phyloP scores from a whole-genome alignment of 2,797 vertebrate species.

The Coregonus suidteri region DNA sequence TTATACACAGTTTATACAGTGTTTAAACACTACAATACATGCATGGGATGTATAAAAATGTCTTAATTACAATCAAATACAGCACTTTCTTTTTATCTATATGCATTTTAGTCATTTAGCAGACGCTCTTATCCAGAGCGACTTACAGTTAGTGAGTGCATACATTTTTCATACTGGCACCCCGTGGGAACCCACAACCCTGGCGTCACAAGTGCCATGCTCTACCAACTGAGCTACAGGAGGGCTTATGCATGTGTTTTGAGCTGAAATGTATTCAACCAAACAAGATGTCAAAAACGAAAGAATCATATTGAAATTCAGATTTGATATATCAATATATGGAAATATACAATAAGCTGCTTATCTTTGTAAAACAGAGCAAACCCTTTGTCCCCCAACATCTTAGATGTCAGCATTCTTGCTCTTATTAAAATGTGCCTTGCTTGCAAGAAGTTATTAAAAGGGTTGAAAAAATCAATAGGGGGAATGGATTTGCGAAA shows the following conservation, averaged over 20 bases:
- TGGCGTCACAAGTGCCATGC: too few species aligned
- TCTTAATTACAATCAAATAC: background rate
- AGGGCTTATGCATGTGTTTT: too few species aligned
- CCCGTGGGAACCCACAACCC: too few species aligned
- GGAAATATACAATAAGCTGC: constrained; percentile 46
- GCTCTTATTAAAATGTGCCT: constrained; percentile 70
- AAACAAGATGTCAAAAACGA: background rate
- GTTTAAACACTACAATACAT: background rate
- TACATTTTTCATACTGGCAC: too few species aligned
- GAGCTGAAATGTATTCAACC: too few species aligned
- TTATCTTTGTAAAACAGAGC: constrained; percentile 52
- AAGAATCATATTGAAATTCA: constrained; percentile 6
- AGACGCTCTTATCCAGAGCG: too few species aligned
- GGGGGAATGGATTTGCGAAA: constrained; percentile 77
- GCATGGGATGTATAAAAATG: background rate
- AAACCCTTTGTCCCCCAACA: constrained; percentile 50
- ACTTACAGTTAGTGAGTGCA: too few species aligned
- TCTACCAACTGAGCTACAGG: too few species aligned
- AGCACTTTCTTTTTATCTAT: too few species aligned
- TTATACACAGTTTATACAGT: background rate
- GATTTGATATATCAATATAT: constrained; percentile 29
- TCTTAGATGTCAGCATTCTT: constrained; percentile 79
- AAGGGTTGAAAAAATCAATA: constrained; percentile 64
- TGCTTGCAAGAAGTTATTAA: constrained; percentile 81
- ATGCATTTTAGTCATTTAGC: too few species aligned